A percentile compares a stretch with the other conserved stretches of the same genome.
These are phyloP conservation scores for Brachypalpus laphriformis DNA, from an alignment of 2,888 invertebrate genomes.

Conservation along the genomic window DNA sequence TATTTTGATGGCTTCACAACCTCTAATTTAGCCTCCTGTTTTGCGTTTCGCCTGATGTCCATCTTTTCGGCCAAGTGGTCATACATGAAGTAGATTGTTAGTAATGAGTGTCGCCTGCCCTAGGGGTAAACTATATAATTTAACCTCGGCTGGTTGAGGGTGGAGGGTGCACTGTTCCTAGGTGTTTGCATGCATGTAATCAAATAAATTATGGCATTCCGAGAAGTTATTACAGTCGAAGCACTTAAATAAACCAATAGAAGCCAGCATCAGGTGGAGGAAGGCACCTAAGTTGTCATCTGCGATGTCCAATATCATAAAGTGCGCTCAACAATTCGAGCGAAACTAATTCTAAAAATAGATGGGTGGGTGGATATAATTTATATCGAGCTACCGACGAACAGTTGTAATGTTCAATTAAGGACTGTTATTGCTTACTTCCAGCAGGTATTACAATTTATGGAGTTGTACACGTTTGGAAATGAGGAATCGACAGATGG, in stretches of 20 bases:
- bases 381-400: not conserved
- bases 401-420: constrained; percentile 59
- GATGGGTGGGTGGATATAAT: not conserved
- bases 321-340: constrained; percentile 67
- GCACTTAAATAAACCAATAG: constrained; percentile 70
- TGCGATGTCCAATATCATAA: constrained; percentile 67
- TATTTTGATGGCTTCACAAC: constrained; percentile 72
- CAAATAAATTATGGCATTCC: constrained; percentile 72
- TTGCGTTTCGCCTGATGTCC: constrained; percentile 56
- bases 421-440: constrained; percentile 53
- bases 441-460: not conserved
- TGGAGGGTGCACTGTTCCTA: constrained; percentile 25
- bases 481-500: no score
- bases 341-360: constrained; percentile 69
- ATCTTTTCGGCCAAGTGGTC: constrained; percentile 67
- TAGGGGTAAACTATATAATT: constrained; percentile 56
- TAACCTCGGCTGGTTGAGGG: constrained; percentile 66
- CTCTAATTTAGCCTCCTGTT: constrained; percentile 66
- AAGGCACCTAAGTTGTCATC: constrained; percentile 53
- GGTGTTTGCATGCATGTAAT: constrained; percentile 72
- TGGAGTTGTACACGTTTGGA: not conserved
- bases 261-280: constrained; percentile 63
- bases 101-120: constrained; percentile 53
- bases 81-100: constrained; percentile 31
- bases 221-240: constrained; percentile 49